Evolutionary conservation across 2,797 vertebrate genomes (phyloP).

Genomic region (Sorex maritimensis): DNA sequence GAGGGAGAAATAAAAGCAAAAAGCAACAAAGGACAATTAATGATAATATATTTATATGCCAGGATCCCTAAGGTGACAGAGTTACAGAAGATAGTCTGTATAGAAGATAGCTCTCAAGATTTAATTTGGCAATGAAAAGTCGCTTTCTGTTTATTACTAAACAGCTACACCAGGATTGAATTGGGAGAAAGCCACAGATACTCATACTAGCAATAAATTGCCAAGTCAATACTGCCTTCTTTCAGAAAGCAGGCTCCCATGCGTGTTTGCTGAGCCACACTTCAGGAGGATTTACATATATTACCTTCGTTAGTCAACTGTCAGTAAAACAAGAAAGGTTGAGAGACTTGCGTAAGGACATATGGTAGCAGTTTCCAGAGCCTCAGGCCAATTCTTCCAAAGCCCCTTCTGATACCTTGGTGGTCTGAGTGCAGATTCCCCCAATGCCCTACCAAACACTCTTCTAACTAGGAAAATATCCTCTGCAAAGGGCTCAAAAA

Average conservation of each 20-base stretch:
- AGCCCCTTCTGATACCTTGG: neutral
- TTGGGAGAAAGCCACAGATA: constrained; percentile 18
- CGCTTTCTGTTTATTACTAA: neutral
- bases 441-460: neutral
- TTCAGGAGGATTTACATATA: constrained; percentile 12
- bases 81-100: neutral
- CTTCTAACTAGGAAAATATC: neutral
- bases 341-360: neutral
- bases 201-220: neutral
- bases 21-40: neutral
- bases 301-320: neutral
- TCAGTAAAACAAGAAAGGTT: neutral
- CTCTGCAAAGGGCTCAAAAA: constrained; percentile 9
- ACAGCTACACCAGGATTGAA: neutral
- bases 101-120: neutral
- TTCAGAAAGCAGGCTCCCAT: neutral
- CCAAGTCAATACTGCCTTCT: neutral
- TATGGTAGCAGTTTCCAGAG: neutral
- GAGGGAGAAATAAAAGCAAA: neutral
- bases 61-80: neutral
- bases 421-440: neutral
- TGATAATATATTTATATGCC: neutral
- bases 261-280: constrained; percentile 44
- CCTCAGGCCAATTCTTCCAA: neutral
- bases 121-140: constrained; percentile 1